These are phyloP conservation scores for Leucoraja erinaceus DNA, from an alignment of 2,113 vertebrate genomes.

Conservation along the genomic window DNA sequence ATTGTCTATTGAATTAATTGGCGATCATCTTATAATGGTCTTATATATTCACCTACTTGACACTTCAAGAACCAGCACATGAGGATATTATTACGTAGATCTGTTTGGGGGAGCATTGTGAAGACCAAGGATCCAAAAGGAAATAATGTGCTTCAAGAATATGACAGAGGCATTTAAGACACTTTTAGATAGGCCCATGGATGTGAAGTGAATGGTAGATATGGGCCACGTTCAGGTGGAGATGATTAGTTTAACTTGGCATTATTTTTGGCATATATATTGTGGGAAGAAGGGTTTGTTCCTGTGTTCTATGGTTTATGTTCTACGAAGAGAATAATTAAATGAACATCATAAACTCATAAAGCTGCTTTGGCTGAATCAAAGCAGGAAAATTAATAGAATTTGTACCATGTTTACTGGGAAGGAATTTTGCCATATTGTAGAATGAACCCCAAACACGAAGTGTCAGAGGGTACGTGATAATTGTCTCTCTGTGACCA, in stretches of 20 bases:
- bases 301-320: no score
- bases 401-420: neutral
- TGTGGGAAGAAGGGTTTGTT: no score
- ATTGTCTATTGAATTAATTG: no score
- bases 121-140: neutral
- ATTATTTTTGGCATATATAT: no score
- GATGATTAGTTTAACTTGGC: no score
- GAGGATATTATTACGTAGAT: neutral
- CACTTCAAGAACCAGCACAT: neutral
- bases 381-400: neutral
- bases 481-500: neutral
- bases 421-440: neutral
- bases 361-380: neutral
- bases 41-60: neutral
- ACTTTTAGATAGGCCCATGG: no score
- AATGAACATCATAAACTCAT: neutral
- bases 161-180: no score
- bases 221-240: no score
- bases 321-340: neutral
- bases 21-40: no score
- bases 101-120: neutral
- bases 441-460: neutral
- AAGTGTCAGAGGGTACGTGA: neutral
- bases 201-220: no score
- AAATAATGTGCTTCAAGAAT: neutral